Conservation (phyloP, 2,113 vertebrate genomes). For the Pachypanchax playfairii region DNA sequence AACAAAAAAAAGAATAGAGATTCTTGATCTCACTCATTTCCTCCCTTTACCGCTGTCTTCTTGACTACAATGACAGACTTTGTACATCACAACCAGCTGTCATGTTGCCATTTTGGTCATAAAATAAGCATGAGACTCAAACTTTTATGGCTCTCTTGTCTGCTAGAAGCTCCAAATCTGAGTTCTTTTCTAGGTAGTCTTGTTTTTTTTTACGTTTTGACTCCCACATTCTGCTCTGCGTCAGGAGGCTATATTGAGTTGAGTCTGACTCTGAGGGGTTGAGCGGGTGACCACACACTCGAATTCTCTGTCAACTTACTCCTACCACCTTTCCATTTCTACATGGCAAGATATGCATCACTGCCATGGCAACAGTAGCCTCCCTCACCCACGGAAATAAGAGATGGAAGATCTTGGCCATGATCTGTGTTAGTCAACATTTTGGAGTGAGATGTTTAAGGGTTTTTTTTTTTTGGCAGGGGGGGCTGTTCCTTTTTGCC, state of each 20-base stretch:
- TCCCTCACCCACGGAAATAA: constrained; percentile 43
- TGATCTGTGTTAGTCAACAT: constrained; percentile 49
- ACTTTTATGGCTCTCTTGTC: constrained; percentile 40
- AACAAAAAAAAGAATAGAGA: constrained; percentile 61
- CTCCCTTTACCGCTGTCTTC: constrained; percentile 25
- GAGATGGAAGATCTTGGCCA: constrained; percentile 38
- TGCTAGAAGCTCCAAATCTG: constrained; percentile 39
- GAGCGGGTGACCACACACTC: constrained; percentile 45
- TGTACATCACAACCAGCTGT: constrained; percentile 68
- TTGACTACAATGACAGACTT: constrained; percentile 59
- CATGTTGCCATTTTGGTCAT: constrained; percentile 63
- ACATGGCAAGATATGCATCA: constrained; percentile 50
- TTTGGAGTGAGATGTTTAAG: constrained; percentile 17
- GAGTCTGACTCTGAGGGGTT: constrained; percentile 23
- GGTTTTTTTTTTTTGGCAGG: not conserved
- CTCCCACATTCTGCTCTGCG: not conserved
- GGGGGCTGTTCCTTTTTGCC: not conserved
- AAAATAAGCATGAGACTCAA: constrained; percentile 41
- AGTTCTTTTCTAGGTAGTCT: constrained; percentile 11
- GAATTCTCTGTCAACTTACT: constrained; percentile 45
- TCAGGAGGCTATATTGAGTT: constrained; percentile 25
- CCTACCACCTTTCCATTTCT: constrained; percentile 50
- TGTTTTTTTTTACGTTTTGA: not conserved
- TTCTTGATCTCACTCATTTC: constrained; percentile 43
- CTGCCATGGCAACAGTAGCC: constrained; percentile 66